Percentiles rank a stretch among this genome's conserved stretches.
phyloP scores from a whole-genome alignment of 2,888 invertebrate species.

The Lepidocyrtinus sp. region DNA sequence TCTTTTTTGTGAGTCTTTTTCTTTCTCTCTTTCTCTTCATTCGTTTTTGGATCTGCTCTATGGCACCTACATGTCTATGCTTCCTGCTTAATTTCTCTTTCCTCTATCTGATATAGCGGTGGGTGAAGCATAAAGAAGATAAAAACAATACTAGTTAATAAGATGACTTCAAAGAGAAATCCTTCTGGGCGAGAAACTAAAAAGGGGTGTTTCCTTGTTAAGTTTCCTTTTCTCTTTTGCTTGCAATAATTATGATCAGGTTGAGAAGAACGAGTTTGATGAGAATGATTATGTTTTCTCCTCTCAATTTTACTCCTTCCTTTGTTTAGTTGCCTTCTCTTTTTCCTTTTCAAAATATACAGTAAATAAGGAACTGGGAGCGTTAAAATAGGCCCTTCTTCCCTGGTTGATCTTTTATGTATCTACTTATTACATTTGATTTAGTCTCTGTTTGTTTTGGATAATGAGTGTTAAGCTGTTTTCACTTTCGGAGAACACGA shows the following conservation, averaged over 20 bases:
- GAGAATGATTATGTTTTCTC: slow-evolving; percentile 1
- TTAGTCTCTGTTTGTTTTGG: background rate
- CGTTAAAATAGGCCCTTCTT: background rate
- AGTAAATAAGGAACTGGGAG: background rate
- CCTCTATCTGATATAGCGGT: background rate
- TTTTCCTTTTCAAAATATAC: background rate
- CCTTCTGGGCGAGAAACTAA: slow-evolving; percentile 38
- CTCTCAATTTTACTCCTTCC: too few relatives aligned
- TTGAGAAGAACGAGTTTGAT: slow-evolving; percentile 29
- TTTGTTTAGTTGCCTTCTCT: background rate
- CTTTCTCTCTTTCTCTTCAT: slow-evolving; percentile 1
- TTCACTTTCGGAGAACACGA: background rate
- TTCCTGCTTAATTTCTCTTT: slow-evolving; percentile 25
- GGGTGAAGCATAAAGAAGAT: slow-evolving; percentile 36
- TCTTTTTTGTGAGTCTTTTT: slow-evolving; percentile 33
- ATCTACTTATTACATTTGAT: background rate
- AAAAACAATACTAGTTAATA: slow-evolving; percentile 61
- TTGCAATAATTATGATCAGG: slow-evolving; percentile 22
- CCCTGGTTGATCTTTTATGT: background rate
- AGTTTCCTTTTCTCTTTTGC: slow-evolving; percentile 31
- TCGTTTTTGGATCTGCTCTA: background rate
- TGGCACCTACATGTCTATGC: slow-evolving; percentile 12
- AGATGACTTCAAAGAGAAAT: slow-evolving; percentile 58
- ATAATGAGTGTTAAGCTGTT: slow-evolving; percentile 9
- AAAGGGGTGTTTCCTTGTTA: slow-evolving; percentile 49